Percentiles rank a stretch among this genome's conserved stretches.
Evolutionary conservation across 2,113 vertebrate genomes (phyloP).

Genomic region (Xenopus tropicalis): DNA sequence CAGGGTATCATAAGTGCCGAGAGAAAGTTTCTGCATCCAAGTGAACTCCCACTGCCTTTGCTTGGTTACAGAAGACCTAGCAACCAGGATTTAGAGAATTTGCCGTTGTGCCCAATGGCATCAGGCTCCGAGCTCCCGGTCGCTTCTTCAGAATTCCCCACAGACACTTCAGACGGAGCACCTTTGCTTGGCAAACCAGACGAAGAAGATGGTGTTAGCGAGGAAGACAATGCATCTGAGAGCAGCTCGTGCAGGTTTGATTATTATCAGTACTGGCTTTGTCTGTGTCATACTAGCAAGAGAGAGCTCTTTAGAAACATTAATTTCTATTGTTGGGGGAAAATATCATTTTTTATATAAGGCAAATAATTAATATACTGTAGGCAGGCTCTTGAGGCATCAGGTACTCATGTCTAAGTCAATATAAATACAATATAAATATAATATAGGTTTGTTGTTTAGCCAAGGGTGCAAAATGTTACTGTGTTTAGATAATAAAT

Average conservation of each 20-base stretch:
- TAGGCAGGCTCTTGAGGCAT: too few species aligned
- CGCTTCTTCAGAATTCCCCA: constrained; percentile 70
- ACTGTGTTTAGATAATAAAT: too few species aligned
- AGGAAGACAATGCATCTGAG: constrained; percentile 85
- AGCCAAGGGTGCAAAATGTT: too few species aligned
- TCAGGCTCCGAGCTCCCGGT: constrained; percentile 77
- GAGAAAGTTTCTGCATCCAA: constrained; percentile 80
- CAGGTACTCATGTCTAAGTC: too few species aligned
- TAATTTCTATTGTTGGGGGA: too few species aligned
- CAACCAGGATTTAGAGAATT: constrained; percentile 85
- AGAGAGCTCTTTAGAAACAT: too few species aligned
- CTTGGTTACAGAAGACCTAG: constrained; percentile 75
- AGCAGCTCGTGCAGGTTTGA: constrained; percentile 91
- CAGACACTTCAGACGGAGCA: constrained; percentile 66
- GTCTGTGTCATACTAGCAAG: too few species aligned
- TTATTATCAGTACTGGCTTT: too few species aligned
- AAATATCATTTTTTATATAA: too few species aligned
- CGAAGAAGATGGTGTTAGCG: constrained; percentile 67
- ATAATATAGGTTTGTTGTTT: too few species aligned
- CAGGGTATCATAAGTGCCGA: constrained; percentile 65
- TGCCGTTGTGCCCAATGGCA: constrained; percentile 78
- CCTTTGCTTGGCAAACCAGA: constrained; percentile 63
- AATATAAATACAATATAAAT: too few species aligned
- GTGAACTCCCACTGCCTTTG: constrained; percentile 64
- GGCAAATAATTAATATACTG: too few species aligned